These are phyloP conservation scores for Capitulum mitella DNA, from an alignment of 2,888 invertebrate genomes.

Conservation along the genomic window DNA sequence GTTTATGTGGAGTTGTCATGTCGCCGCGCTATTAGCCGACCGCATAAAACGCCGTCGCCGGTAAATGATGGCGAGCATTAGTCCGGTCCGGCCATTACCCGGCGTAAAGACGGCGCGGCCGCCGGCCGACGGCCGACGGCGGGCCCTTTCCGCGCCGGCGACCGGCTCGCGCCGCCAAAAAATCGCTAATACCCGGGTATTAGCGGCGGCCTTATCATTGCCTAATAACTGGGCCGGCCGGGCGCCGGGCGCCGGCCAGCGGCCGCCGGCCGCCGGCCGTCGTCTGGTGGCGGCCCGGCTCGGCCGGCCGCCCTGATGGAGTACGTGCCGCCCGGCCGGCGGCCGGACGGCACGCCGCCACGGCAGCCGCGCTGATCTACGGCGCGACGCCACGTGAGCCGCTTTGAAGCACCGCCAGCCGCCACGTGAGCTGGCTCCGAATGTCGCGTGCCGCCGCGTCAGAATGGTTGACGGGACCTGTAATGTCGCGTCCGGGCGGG, in stretches of 20 bases:
- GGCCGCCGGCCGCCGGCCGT: not conserved
- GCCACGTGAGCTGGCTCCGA: not conserved
- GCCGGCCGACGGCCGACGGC: not conserved
- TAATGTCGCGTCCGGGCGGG: no score
- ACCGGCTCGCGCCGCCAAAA: not conserved
- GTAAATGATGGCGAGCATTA: conserved; percentile 4
- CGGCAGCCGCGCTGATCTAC: not conserved
- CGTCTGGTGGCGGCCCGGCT: not conserved
- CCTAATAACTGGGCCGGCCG: not conserved
- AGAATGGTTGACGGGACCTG: no score
- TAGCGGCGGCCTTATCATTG: not conserved
- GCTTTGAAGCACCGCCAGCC: not conserved
- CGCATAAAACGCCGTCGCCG: not conserved
- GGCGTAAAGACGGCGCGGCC: not conserved
- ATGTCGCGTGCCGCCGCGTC: no score
- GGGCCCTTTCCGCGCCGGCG: not conserved
- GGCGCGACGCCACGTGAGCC: not conserved
- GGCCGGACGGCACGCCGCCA: not conserved
- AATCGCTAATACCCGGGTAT: not conserved
- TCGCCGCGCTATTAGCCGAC: not conserved
- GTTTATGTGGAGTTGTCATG: not conserved
- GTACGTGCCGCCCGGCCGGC: not conserved
- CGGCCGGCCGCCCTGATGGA: not conserved
- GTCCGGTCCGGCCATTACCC: not conserved
- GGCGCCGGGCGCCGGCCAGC: not conserved